Evolutionary conservation across 2,113 vertebrate genomes (phyloP).

Genomic region (Poicephalus gulielmi): DNA sequence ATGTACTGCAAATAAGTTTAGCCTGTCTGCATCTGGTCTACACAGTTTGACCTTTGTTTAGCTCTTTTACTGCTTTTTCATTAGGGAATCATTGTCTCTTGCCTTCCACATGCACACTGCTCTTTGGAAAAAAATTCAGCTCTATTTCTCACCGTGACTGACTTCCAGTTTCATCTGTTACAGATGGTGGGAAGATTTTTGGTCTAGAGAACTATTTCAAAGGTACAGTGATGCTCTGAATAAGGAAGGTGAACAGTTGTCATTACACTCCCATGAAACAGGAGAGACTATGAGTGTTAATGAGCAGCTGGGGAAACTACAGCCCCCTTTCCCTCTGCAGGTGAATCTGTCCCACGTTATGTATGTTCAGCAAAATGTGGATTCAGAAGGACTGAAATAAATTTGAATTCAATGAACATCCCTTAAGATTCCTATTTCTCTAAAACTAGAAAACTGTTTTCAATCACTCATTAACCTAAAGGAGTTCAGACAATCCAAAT

Average conservation of each 20-base stretch:
- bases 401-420: neutral
- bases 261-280: neutral
- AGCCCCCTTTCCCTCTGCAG: neutral
- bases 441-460: neutral
- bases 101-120: neutral
- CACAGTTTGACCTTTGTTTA: neutral
- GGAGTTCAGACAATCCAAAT: neutral
- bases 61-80: conserved; percentile 15
- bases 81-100: neutral
- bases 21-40: neutral
- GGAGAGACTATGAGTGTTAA: neutral
- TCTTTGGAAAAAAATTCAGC: neutral
- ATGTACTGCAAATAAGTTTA: neutral
- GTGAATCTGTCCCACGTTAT: neutral
- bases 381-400: neutral
- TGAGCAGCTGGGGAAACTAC: neutral
- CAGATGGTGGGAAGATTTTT: neutral
- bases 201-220: neutral
- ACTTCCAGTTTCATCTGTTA: neutral
- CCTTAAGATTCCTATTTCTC: neutral
- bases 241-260: neutral
- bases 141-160: neutral
- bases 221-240: neutral
- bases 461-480: neutral
- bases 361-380: neutral